Evolutionary conservation across 2,797 vertebrate genomes (phyloP).

Genomic region (Crocidura indochinensis): DNA sequence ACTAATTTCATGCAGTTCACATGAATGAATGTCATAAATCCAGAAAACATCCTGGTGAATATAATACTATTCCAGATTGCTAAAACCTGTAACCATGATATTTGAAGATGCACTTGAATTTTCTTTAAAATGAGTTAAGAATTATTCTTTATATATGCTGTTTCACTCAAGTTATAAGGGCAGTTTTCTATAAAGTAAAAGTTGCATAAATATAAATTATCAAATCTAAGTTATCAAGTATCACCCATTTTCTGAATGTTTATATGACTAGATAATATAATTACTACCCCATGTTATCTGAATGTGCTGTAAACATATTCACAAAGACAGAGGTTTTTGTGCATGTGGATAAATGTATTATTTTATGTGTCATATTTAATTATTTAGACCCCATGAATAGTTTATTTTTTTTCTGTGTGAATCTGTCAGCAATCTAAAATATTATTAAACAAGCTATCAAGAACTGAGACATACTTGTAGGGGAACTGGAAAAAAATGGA

Average conservation of each 20-base stretch:
- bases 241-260: too few species aligned
- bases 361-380: too few species aligned
- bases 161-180: not conserved
- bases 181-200: too few species aligned
- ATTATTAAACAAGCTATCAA: not conserved
- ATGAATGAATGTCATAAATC: not conserved
- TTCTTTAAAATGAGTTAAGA: slow-evolving; percentile 38
- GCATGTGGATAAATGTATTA: too few species aligned
- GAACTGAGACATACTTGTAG: slow-evolving; percentile 4
- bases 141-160: not conserved
- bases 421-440: slow-evolving; percentile 4
- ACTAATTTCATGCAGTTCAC: not conserved
- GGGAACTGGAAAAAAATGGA: not conserved
- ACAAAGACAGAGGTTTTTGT: too few species aligned
- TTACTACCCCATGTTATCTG: too few species aligned
- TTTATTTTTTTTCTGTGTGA: not conserved
- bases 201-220: too few species aligned
- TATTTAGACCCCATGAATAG: not conserved
- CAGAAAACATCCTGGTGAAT: not conserved
- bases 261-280: too few species aligned
- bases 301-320: too few species aligned
- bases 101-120: not conserved
- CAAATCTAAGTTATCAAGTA: too few species aligned
- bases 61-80: not conserved
- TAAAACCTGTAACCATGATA: not conserved